These are phyloP conservation scores for Tipula unca DNA, from an alignment of 2,888 invertebrate species.

Conservation along the genomic window DNA sequence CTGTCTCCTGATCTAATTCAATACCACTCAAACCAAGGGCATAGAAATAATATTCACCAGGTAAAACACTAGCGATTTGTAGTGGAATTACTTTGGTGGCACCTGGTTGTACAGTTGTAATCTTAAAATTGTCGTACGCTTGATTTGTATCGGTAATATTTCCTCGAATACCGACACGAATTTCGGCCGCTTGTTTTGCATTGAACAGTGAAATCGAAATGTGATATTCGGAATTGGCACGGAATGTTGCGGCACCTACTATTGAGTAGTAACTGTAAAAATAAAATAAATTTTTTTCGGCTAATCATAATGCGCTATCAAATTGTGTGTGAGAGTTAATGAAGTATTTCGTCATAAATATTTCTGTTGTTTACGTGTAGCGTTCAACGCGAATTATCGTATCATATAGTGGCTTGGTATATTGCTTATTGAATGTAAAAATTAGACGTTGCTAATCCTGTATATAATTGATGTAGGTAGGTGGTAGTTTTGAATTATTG, in stretches of 20 bases:
- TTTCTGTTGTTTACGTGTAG: neutral
- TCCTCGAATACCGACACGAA: slow-evolving; percentile 67
- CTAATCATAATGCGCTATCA: neutral
- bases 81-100: slow-evolving; percentile 61
- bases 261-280: slow-evolving; percentile 52
- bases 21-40: slow-evolving; percentile 66
- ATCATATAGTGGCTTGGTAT: neutral
- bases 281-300: neutral
- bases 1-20: slow-evolving; percentile 63
- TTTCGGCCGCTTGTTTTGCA: slow-evolving; percentile 53
- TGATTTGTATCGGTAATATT: slow-evolving; percentile 48
- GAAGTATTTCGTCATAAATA: neutral
- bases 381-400: neutral
- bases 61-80: slow-evolving; percentile 50
- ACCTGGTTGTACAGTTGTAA: slow-evolving; percentile 60
- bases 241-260: slow-evolving; percentile 67
- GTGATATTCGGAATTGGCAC: slow-evolving; percentile 78
- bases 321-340: neutral
- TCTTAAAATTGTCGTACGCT: slow-evolving; percentile 58
- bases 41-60: slow-evolving; percentile 68
- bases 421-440: neutral
- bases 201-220: slow-evolving; percentile 58
- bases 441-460: neutral
- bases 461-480: neutral
- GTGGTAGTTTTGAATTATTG: neutral